Percentiles rank a stretch among this genome's conserved stretches.
These are phyloP conservation scores for Alloplasta piceator DNA, from an alignment of 2,888 invertebrate genomes.

Conservation along the genomic window DNA sequence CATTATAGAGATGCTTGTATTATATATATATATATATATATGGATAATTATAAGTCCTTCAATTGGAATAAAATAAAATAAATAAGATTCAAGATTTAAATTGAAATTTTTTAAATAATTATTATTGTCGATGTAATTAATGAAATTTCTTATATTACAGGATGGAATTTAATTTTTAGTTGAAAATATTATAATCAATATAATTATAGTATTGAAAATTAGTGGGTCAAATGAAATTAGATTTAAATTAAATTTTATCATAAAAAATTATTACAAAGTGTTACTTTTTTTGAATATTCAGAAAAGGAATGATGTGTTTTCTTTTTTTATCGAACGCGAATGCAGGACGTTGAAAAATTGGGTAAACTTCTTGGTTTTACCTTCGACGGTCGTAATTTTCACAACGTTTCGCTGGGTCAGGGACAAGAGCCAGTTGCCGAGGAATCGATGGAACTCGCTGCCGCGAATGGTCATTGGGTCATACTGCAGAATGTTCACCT, in stretches of 20 bases:
- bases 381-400: slow-evolving; percentile 92
- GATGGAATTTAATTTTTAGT: too few relatives aligned
- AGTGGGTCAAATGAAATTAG: neutral
- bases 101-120: too few relatives aligned
- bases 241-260: slow-evolving; percentile 22
- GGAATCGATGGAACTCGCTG: slow-evolving; percentile 91
- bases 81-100: too few relatives aligned
- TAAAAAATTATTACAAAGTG: slow-evolving; percentile 10
- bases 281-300: neutral
- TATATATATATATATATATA: too few relatives aligned
- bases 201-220: too few relatives aligned
- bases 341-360: slow-evolving; percentile 92
- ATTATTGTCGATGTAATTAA: too few relatives aligned
- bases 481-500: slow-evolving; percentile 97
- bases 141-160: too few relatives aligned
- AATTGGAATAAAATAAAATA: too few relatives aligned
- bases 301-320: neutral
- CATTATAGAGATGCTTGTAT: too few relatives aligned
- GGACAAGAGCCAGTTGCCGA: slow-evolving; percentile 97
- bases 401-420: slow-evolving; percentile 96
- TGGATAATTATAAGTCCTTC: too few relatives aligned
- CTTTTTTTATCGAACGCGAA: neutral
- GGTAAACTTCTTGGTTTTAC: slow-evolving; percentile 93
- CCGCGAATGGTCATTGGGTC: slow-evolving; percentile 94
- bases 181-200: too few relatives aligned